Evolutionary conservation across 2,113 vertebrate species (phyloP).

Genomic region (Morone chrysops): DNA sequence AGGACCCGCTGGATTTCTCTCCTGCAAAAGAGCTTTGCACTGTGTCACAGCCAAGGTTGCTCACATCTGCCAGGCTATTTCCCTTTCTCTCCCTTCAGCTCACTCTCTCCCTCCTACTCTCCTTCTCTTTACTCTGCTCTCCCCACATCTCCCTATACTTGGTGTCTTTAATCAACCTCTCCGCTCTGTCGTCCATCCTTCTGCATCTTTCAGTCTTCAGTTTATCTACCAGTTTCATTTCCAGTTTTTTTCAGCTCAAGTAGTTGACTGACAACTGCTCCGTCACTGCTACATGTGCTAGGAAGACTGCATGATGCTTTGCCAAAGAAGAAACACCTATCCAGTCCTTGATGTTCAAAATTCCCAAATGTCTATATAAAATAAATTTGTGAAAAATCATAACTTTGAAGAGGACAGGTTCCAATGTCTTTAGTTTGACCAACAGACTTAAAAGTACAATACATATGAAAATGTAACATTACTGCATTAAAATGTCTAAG

Average conservation of each 20-base stretch:
- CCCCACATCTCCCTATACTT: conserved; percentile 39
- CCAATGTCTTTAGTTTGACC: too few relatives aligned
- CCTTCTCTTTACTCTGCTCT: conserved; percentile 37
- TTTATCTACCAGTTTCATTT: conserved; percentile 2
- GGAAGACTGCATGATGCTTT: not conserved
- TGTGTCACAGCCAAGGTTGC: conserved; percentile 52
- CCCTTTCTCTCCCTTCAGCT: conserved; percentile 37
- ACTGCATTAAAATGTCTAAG: too few relatives aligned
- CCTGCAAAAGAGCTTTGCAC: conserved; percentile 64
- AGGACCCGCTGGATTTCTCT: conserved; percentile 69
- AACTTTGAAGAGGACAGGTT: too few relatives aligned
- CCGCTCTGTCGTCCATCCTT: conserved; percentile 4
- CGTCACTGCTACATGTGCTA: not conserved
- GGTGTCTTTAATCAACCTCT: conserved; percentile 21
- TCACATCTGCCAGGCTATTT: conserved; percentile 59
- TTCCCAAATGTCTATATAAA: not conserved
- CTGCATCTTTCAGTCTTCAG: conserved; percentile 12
- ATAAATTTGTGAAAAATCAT: too few relatives aligned
- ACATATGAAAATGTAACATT: too few relatives aligned
- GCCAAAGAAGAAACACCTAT: not conserved
- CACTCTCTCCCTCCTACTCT: conserved; percentile 30
- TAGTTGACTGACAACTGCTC: not conserved
- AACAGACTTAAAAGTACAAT: too few relatives aligned
- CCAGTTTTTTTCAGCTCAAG: not conserved
- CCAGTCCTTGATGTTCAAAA: not conserved